phyloP scores from a whole-genome alignment of 1,140 invertebrate species.

The Brachionus asplanchnoidis region DNA sequence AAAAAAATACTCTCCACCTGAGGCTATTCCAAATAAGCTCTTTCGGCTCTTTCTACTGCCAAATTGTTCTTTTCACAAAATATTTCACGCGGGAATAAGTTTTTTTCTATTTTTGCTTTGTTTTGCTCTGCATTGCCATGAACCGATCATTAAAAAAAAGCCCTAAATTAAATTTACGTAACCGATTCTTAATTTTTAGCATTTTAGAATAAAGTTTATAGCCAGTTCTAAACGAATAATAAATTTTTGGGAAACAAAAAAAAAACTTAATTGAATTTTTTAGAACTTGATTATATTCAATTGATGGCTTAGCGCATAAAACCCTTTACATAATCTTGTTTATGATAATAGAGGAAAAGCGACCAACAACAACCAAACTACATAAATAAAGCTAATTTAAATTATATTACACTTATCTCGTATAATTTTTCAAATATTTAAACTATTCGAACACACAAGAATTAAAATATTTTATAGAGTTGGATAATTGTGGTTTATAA shows the following conservation, averaged over 20 bases:
- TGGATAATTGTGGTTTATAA: background rate
- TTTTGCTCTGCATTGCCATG: background rate
- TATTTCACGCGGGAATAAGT: background rate
- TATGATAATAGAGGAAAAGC: background rate
- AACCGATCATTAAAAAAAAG: background rate
- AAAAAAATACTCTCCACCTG: background rate
- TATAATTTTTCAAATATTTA: background rate
- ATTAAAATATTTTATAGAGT: background rate
- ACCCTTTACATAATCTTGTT: background rate
- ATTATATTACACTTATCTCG: background rate
- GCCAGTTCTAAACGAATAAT: background rate
- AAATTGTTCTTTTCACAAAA: background rate
- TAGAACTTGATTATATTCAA: background rate
- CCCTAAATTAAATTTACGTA: slow-evolving; percentile 2
- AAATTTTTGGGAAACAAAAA: background rate
- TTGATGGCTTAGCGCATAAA: background rate
- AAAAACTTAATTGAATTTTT: background rate
- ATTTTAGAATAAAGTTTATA: background rate
- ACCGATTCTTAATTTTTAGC: background rate
- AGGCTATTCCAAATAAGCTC: background rate
- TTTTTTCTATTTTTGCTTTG: background rate
- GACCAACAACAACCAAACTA: background rate
- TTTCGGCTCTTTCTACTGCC: background rate
- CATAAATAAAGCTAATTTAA: background rate
- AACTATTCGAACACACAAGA: background rate